Evolutionary conservation across 2,888 invertebrate species (phyloP).

Genomic region (Torymus auratus): DNA sequence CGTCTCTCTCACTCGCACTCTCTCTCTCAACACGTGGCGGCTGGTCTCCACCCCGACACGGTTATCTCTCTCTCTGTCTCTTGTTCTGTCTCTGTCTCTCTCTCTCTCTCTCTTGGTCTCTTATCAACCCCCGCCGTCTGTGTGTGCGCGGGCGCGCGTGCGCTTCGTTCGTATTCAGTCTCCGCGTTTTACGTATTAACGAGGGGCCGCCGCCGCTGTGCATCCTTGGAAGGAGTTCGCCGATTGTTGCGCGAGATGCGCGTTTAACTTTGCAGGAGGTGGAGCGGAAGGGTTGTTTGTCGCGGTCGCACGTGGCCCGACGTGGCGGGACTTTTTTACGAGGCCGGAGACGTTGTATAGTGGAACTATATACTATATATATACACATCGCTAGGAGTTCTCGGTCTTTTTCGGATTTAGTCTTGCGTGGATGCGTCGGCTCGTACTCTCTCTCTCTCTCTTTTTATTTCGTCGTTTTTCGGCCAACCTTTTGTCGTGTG

Average conservation of each 20-base stretch:
- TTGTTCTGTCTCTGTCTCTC: constrained; percentile 6
- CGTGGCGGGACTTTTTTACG: constrained; percentile 8
- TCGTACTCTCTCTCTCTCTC: no score
- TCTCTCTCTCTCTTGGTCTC: constrained; percentile 26
- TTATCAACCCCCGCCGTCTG: constrained; percentile 33
- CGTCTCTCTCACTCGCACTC: constrained; percentile 1
- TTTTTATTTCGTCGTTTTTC: no score
- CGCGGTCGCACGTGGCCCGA: no score
- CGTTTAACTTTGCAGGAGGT: constrained; percentile 40
- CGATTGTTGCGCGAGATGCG: constrained; percentile 46
- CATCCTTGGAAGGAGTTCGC: constrained; percentile 9
- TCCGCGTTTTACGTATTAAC: constrained; percentile 51
- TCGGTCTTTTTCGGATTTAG: no score
- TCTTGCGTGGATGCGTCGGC: no score
- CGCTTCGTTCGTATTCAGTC: neutral
- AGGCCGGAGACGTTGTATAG: no score
- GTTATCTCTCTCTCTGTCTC: constrained; percentile 23
- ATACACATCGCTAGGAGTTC: no score
- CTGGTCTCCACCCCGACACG: neutral
- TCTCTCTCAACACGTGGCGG: constrained; percentile 55
- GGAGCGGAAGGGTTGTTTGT: no score
- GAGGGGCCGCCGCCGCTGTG: constrained; percentile 30
- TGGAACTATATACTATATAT: no score
- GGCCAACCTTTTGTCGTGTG: no score
- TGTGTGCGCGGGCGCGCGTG: constrained; percentile 3